These are phyloP conservation scores for Emydura subglobosa DNA, from an alignment of 2,113 vertebrate species.

Conservation along the genomic window DNA sequence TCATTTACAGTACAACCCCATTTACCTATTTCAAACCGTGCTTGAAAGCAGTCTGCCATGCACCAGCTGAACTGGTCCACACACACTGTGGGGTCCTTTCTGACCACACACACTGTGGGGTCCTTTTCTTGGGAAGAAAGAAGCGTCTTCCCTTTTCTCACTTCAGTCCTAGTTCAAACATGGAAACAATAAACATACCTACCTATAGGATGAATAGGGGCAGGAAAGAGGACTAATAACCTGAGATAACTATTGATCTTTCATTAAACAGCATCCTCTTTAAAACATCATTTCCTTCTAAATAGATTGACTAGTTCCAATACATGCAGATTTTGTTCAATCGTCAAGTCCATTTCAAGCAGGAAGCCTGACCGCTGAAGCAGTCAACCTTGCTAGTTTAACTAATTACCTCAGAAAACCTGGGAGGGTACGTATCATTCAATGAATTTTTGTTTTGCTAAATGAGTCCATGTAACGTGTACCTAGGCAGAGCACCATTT, in stretches of 20 bases:
- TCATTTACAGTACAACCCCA: background rate
- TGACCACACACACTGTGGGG: background rate
- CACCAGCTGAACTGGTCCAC: background rate
- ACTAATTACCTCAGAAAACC: background rate
- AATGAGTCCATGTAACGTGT: background rate
- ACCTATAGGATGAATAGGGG: background rate
- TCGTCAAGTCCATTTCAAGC: accelerated
- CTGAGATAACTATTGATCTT: background rate
- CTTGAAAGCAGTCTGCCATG: background rate
- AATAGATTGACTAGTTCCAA: background rate
- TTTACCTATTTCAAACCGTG: background rate
- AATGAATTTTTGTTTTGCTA: background rate
- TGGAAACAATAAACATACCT: background rate
- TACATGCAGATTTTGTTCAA: background rate
- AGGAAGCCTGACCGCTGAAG: background rate
- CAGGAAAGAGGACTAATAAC: background rate
- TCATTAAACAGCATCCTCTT: background rate
- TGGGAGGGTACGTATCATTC: background rate
- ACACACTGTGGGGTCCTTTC: background rate
- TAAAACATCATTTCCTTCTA: background rate
- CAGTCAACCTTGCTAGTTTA: background rate
- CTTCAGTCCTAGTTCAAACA: background rate
- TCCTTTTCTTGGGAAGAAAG: background rate
- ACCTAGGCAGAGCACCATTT: background rate
- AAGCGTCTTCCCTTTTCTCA: background rate